phyloP scores from a whole-genome alignment of 1,140 invertebrate species.

The Aphis gossypii region DNA sequence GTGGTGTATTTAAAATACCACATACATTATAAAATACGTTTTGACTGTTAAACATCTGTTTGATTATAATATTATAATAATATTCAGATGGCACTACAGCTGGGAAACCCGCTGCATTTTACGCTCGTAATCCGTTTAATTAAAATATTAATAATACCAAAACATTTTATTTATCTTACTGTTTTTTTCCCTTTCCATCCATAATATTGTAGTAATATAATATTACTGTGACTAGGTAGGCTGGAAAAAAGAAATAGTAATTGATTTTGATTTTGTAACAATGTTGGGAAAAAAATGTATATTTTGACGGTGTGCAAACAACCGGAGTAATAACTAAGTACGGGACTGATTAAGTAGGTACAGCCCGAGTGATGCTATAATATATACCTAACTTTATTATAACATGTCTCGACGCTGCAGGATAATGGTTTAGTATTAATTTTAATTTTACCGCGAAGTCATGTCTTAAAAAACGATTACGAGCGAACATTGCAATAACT shows the following conservation, averaged over 20 bases:
- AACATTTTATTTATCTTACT: neutral
- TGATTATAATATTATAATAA: neutral
- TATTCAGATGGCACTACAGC: neutral
- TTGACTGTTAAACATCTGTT: neutral
- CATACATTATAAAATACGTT: neutral
- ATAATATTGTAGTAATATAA: neutral
- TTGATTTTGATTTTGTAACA: neutral
- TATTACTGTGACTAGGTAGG: neutral
- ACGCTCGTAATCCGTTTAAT: neutral
- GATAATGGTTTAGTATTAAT: neutral
- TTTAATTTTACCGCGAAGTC: neutral
- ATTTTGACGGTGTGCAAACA: neutral
- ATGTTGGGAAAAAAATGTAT: neutral
- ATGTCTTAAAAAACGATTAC: neutral
- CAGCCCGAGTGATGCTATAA: neutral
- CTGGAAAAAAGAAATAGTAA: neutral
- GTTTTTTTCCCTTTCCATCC: neutral
- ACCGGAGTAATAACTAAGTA: neutral
- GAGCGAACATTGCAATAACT: neutral
- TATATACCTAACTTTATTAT: neutral
- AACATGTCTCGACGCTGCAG: neutral
- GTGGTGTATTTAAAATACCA: neutral
- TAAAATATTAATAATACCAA: neutral
- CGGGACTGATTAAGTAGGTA: neutral
- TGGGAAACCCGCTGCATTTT: neutral